phyloP scores from a whole-genome alignment of 2,797 vertebrate species.

The Sciaenops ocellatus region DNA sequence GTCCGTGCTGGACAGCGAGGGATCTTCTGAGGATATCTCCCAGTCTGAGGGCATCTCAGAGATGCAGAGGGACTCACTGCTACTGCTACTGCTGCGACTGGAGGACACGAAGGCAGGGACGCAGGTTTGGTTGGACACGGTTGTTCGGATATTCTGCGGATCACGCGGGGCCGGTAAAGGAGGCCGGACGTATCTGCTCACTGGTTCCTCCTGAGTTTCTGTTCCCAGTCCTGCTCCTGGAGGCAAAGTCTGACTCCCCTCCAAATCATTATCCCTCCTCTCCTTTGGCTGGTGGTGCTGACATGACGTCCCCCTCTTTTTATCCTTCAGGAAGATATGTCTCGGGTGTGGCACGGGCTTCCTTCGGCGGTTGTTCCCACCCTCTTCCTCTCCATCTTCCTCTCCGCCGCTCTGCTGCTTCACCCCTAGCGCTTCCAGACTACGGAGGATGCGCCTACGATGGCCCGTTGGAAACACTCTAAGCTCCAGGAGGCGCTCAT shows the following conservation, averaged over 20 bases:
- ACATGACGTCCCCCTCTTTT: conserved; percentile 49
- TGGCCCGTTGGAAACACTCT: conserved; percentile 93
- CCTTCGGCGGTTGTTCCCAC: background rate
- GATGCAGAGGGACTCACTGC: conserved; percentile 67
- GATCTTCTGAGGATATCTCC: conserved; percentile 64
- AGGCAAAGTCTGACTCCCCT: conserved; percentile 66
- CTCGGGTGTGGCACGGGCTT: conserved; percentile 68
- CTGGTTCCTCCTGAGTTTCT: background rate
- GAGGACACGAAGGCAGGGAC: conserved; percentile 12
- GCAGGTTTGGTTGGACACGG: rapidly evolving
- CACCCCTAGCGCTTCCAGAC: conserved; percentile 82
- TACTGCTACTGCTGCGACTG: conserved; percentile 53
- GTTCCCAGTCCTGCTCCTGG: conserved; percentile 55
- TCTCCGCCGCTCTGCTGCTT: conserved; percentile 21
- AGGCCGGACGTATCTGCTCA: rapidly evolving
- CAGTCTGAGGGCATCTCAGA: conserved; percentile 71
- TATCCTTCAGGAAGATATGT: conserved; percentile 68
- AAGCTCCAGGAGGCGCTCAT: conserved; percentile 87
- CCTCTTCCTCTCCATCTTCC: conserved; percentile 32
- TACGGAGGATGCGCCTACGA: conserved; percentile 91
- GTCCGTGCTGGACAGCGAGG: conserved; percentile 40
- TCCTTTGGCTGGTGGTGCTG: conserved; percentile 41
- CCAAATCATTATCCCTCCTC: background rate
- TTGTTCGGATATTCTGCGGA: conserved; percentile 43
- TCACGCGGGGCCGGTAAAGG: conserved; percentile 58